Percentiles rank a stretch among this genome's conserved stretches.
These are phyloP conservation scores for Eretmocerus hayati DNA, from an alignment of 2,888 invertebrate genomes.

Conservation along the genomic window DNA sequence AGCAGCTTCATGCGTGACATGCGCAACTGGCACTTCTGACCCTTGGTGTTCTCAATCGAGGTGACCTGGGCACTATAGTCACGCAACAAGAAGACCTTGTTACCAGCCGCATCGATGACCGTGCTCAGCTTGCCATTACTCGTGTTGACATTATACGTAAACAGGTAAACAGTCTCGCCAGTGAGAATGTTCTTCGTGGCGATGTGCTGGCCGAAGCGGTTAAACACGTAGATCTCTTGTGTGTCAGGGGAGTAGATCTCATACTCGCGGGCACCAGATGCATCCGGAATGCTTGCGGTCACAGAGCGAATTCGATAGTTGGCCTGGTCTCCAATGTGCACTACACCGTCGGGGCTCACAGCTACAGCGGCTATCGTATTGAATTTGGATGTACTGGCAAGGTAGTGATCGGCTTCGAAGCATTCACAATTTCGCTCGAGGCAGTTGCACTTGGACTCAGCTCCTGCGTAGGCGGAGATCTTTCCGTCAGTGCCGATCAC, in stretches of 20 bases:
- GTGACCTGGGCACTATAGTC: slow-evolving; percentile 85
- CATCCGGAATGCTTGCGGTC: slow-evolving; percentile 83
- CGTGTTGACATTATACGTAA: slow-evolving; percentile 93
- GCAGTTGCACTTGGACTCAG: slow-evolving; percentile 90
- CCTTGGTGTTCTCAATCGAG: slow-evolving; percentile 89
- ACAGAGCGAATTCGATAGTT: slow-evolving; percentile 82
- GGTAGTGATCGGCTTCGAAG: slow-evolving; percentile 83
- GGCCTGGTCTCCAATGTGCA: slow-evolving; percentile 93
- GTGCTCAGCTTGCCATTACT: slow-evolving; percentile 91
- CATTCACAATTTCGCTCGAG: slow-evolving; percentile 86
- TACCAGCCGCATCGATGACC: slow-evolving; percentile 88
- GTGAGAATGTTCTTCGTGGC: slow-evolving; percentile 92
- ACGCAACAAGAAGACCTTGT: slow-evolving; percentile 74
- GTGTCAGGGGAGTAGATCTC: slow-evolving; percentile 93
- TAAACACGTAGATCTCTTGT: slow-evolving; percentile 90
- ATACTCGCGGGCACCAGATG: slow-evolving; percentile 76
- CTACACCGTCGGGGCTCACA: slow-evolving; percentile 87
- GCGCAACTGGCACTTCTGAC: slow-evolving; percentile 80
- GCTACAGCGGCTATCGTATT: slow-evolving; percentile 89
- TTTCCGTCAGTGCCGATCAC: slow-evolving; percentile 90
- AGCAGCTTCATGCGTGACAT: slow-evolving; percentile 92
- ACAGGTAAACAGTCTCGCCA: slow-evolving; percentile 85
- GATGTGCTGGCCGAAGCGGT: slow-evolving; percentile 90
- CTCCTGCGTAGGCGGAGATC: slow-evolving; percentile 88
- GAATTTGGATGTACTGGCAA: slow-evolving; percentile 89